Percentiles rank a stretch among this genome's conserved stretches.
Evolutionary conservation across 2,113 vertebrate genomes (phyloP).

Genomic region (Sakesphorus luctuosus): DNA sequence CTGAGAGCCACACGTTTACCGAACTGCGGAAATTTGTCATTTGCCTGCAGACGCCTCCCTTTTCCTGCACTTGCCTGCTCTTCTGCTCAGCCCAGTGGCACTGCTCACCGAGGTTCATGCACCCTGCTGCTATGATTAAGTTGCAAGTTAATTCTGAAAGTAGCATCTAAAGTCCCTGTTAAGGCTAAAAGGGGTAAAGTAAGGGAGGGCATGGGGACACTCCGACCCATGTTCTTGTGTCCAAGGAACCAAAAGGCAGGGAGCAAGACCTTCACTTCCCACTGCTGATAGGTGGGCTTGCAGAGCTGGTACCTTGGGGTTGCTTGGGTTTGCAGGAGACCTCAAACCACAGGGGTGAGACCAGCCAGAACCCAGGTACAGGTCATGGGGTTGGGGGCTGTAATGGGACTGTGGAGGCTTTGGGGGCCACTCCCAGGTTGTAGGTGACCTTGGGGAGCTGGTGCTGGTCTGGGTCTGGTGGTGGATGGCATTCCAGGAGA

Average conservation of each 20-base stretch:
- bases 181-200: not conserved
- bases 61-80: not conserved
- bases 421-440: not conserved
- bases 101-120: not conserved
- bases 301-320: not conserved
- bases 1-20: not conserved
- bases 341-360: not conserved
- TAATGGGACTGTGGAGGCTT: not conserved
- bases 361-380: fast-evolving
- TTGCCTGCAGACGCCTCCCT: not conserved
- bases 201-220: fast-evolving
- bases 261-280: not conserved
- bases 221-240: fast-evolving
- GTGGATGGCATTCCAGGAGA: not conserved
- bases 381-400: fast-evolving
- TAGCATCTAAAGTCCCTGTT: not conserved
- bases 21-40: not conserved
- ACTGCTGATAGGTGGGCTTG: not conserved
- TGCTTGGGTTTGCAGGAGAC: not conserved
- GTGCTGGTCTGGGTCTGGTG: not conserved
- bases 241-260: not conserved
- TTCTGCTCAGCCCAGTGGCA: not conserved
- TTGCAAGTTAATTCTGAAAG: not conserved
- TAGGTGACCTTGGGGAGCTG: slow-evolving; percentile 18
- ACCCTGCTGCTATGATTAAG: not conserved